Percentiles rank a stretch among this genome's conserved stretches.
Conservation (phyloP, 2,888 invertebrate genomes). For the Gisinianus flammeolus region DNA sequence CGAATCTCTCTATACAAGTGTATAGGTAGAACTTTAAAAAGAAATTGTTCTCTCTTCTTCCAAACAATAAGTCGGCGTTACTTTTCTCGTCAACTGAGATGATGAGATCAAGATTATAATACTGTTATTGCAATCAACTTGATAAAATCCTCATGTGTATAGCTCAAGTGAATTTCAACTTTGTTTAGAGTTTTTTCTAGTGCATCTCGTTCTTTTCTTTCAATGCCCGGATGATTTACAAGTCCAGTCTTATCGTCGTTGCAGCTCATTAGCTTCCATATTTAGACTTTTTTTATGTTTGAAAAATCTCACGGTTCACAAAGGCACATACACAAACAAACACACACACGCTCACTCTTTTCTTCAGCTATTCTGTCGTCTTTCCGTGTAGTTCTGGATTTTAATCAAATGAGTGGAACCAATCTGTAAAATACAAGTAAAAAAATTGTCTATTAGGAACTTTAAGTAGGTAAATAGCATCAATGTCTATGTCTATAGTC, state of each 20-base stretch:
- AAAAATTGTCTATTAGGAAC: background rate
- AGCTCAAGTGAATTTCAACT: too few species aligned
- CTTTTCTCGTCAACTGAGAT: background rate
- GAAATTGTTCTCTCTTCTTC: background rate
- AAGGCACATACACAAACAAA: background rate
- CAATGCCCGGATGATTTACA: too few species aligned
- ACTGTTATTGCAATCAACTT: too few species aligned
- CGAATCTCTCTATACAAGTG: background rate
- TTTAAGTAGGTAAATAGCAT: too few species aligned
- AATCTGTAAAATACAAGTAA: slow-evolving; percentile 20
- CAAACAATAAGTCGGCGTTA: background rate
- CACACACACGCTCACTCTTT: background rate
- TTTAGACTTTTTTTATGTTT: too few species aligned
- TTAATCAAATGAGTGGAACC: slow-evolving; percentile 11
- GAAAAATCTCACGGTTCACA: background rate
- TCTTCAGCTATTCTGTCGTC: background rate
- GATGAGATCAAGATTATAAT: too few species aligned
- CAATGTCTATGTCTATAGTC: too few species aligned
- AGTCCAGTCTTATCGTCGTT: background rate
- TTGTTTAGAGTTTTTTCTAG: too few species aligned
- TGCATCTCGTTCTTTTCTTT: too few species aligned
- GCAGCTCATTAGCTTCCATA: background rate
- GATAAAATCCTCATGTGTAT: too few species aligned
- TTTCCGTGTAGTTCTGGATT: background rate
- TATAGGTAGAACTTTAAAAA: background rate